Evolutionary conservation across 1,140 invertebrate species (phyloP).

Genomic region (Sarcophaga peregrina): DNA sequence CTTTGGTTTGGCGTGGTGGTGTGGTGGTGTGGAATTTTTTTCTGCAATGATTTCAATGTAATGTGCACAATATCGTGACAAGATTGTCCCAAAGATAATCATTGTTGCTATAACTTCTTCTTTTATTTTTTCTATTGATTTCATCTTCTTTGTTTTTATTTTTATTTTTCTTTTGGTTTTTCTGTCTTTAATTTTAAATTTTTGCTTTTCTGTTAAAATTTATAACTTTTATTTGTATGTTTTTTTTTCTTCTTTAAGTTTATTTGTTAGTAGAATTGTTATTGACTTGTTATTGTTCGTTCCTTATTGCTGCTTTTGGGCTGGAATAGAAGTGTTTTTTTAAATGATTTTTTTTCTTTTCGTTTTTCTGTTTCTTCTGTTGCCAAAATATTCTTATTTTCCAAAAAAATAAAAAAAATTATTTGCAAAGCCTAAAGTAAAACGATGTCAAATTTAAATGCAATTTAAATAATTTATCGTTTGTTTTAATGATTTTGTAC

Average conservation of each 20-base stretch:
- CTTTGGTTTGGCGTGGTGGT: neutral
- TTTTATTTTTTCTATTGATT: neutral
- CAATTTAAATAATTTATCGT: neutral
- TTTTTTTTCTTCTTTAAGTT: too few species aligned
- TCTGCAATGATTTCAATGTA: constrained; percentile 31
- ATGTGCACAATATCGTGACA: constrained; percentile 62
- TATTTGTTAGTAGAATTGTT: too few species aligned
- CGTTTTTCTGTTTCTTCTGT: neutral
- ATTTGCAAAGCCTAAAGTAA: neutral
- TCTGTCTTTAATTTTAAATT: neutral
- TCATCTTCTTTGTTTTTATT: constrained; percentile 21
- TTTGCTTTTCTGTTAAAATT: too few species aligned
- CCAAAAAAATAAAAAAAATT: too few species aligned
- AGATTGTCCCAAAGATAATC: constrained; percentile 64
- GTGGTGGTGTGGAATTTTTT: constrained; percentile 32
- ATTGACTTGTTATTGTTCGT: neutral
- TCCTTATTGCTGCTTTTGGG: neutral
- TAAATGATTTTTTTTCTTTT: neutral
- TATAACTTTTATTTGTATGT: neutral
- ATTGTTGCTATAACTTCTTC: constrained; percentile 45
- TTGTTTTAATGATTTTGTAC: neutral
- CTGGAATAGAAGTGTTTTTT: neutral
- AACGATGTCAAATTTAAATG: neutral
- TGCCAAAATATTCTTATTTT: neutral
- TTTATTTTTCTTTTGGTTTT: constrained; percentile 6